Evolutionary conservation across 1,140 invertebrate genomes (phyloP).

Genomic region (Battus philenor): DNA sequence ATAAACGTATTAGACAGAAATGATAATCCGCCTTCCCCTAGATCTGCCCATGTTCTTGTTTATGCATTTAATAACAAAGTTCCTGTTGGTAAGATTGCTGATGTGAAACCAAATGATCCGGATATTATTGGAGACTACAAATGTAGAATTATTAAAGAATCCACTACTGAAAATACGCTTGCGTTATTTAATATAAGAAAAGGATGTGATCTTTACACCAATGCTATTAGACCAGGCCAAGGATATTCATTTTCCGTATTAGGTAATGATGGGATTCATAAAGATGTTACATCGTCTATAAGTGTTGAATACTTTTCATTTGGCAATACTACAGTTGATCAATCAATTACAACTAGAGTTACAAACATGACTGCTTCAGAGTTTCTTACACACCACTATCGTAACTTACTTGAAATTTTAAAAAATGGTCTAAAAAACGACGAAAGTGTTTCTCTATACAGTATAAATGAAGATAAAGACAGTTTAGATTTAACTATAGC

Average conservation of each 20-base stretch:
- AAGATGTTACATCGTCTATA: slow-evolving; percentile 89
- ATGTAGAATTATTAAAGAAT: slow-evolving; percentile 85
- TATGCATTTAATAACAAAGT: slow-evolving; percentile 85
- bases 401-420: slow-evolving; percentile 82
- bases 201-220: slow-evolving; percentile 87
- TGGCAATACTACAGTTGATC: slow-evolving; percentile 87
- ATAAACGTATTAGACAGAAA: slow-evolving; percentile 92
- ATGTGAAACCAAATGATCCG: slow-evolving; percentile 93
- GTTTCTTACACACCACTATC: slow-evolving; percentile 86
- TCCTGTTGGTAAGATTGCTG: slow-evolving; percentile 88
- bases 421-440: slow-evolving; percentile 79
- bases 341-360: slow-evolving; percentile 87
- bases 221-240: slow-evolving; percentile 80
- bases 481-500: slow-evolving; percentile 84
- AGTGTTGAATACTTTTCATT: slow-evolving; percentile 88
- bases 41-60: slow-evolving; percentile 89
- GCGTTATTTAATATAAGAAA: slow-evolving; percentile 83
- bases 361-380: slow-evolving; percentile 82
- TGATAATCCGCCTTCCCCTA: slow-evolving; percentile 90
- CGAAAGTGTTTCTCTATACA: slow-evolving; percentile 83
- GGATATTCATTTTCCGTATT: slow-evolving; percentile 86
- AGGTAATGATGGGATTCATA: slow-evolving; percentile 92
- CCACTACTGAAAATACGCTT: slow-evolving; percentile 67
- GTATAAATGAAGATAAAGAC: slow-evolving; percentile 81
- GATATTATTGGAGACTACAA: slow-evolving; percentile 92